A percentile compares a stretch with the other conserved stretches of the same genome.
Evolutionary conservation across 2,797 vertebrate species (phyloP).

Genomic region (Artibeus lituratus): DNA sequence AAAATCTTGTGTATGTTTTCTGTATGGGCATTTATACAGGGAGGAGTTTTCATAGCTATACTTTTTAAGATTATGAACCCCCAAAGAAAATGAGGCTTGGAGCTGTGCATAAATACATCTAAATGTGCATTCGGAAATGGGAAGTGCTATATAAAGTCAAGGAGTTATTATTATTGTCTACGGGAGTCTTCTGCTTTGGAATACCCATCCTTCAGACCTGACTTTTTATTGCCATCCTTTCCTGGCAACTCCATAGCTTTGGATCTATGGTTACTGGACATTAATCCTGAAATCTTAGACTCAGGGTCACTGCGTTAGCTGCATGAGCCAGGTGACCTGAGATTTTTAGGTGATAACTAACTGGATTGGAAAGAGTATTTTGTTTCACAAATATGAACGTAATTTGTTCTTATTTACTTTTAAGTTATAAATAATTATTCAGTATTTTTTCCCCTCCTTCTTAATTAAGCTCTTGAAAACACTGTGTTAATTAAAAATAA

Average conservation of each 20-base stretch:
- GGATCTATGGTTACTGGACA: background rate
- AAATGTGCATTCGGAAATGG: background rate
- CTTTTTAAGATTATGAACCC: background rate
- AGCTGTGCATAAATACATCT: background rate
- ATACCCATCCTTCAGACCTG: background rate
- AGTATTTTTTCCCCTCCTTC: background rate
- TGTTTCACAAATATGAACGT: conserved; percentile 68
- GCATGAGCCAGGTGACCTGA: background rate
- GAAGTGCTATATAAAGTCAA: background rate
- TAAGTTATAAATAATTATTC: conserved; percentile 69
- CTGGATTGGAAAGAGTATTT: conserved; percentile 32
- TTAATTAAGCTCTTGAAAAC: conserved; percentile 60
- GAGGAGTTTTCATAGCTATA: background rate
- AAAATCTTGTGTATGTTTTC: background rate
- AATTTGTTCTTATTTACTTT: conserved; percentile 68
- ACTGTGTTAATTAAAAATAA: conserved; percentile 70
- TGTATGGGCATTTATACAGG: background rate
- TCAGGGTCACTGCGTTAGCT: background rate
- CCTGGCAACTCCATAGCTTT: background rate
- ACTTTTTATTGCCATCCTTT: background rate
- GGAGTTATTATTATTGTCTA: background rate
- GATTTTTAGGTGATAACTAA: conserved; percentile 16
- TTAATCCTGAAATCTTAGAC: background rate
- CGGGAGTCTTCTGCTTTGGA: background rate
- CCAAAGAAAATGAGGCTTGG: background rate